Evolutionary conservation across 1,140 invertebrate species (phyloP).

Genomic region (Panulirus ornatus): DNA sequence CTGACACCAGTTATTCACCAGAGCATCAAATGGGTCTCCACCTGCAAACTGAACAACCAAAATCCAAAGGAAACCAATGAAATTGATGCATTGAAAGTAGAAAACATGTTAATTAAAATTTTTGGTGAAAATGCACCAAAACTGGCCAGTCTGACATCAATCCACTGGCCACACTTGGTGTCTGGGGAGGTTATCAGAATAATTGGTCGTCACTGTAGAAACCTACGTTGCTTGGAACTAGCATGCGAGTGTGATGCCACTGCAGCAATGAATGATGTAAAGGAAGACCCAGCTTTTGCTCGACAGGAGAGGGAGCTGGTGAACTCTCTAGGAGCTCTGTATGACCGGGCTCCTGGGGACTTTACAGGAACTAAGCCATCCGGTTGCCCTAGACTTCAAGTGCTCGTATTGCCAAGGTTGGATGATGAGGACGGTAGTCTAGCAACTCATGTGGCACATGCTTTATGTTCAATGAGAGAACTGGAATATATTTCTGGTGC

Average conservation of each 20-base stretch:
- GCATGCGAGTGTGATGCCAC: constrained; percentile 64
- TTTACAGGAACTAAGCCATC: constrained; percentile 32
- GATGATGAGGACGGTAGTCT: constrained; percentile 71
- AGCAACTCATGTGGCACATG: constrained; percentile 47
- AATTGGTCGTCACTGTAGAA: constrained; percentile 63
- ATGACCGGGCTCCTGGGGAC: constrained; percentile 63
- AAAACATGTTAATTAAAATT: constrained; percentile 47
- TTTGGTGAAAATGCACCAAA: constrained; percentile 52
- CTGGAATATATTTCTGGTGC: constrained; percentile 64
- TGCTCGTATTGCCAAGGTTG: constrained; percentile 60
- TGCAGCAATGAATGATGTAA: constrained; percentile 55
- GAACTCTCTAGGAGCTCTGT: constrained; percentile 51
- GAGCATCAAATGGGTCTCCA: constrained; percentile 67
- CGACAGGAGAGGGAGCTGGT: constrained; percentile 50
- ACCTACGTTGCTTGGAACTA: constrained; percentile 42
- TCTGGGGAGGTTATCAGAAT: constrained; percentile 64
- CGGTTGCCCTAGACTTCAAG: constrained; percentile 54
- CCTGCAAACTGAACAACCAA: constrained; percentile 51
- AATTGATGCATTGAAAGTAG: constrained; percentile 43
- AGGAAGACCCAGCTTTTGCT: constrained; percentile 52
- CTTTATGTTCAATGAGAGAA: constrained; percentile 45
- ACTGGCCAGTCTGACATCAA: constrained; percentile 12
- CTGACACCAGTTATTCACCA: constrained; percentile 64
- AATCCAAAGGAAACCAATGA: constrained; percentile 55
- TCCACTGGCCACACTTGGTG: constrained; percentile 70